Percentiles rank a stretch among this genome's conserved stretches.
phyloP scores from a whole-genome alignment of 2,888 invertebrate species.

The Tridacna crocea region DNA sequence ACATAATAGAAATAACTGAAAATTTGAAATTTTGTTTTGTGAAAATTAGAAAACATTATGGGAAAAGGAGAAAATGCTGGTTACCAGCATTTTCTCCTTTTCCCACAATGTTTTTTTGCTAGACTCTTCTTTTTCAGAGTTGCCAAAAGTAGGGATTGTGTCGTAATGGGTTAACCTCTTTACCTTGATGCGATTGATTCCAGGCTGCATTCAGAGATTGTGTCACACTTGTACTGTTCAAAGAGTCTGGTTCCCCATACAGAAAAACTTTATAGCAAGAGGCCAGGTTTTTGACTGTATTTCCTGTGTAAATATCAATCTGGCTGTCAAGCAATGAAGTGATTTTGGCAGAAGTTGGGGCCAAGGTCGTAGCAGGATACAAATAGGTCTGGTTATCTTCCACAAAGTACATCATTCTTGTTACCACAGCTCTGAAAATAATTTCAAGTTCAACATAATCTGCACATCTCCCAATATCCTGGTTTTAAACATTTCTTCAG shows the following conservation, averaged over 20 bases:
- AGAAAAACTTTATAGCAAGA: constrained; percentile 44
- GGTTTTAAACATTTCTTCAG: no score
- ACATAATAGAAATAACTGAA: no score
- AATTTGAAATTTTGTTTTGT: no score
- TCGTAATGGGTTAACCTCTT: no score
- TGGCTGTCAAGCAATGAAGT: constrained; percentile 18
- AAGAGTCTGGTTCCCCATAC: constrained; percentile 9
- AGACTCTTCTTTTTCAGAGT: no score
- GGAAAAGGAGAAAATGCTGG: no score
- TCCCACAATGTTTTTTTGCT: no score
- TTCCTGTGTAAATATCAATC: constrained; percentile 40
- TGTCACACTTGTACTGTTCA: constrained; percentile 8
- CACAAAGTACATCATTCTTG: constrained; percentile 58
- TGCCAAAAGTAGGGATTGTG: no score
- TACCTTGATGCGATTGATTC: constrained; percentile 38
- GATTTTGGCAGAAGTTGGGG: constrained; percentile 31
- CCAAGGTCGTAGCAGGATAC: constrained; percentile 57
- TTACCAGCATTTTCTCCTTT: no score
- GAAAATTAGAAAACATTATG: no score
- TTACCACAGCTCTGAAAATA: constrained; percentile 41
- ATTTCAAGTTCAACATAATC: neutral
- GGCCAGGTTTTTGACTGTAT: constrained; percentile 5
- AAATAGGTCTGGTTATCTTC: constrained; percentile 24
- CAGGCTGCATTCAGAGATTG: constrained; percentile 30
- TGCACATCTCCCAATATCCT: no score